Evolutionary conservation across 2,113 vertebrate species (phyloP), one percentile per base, ranked within the genome.

Genomic region (Phyllopteryx taeniolatus): DNA sequence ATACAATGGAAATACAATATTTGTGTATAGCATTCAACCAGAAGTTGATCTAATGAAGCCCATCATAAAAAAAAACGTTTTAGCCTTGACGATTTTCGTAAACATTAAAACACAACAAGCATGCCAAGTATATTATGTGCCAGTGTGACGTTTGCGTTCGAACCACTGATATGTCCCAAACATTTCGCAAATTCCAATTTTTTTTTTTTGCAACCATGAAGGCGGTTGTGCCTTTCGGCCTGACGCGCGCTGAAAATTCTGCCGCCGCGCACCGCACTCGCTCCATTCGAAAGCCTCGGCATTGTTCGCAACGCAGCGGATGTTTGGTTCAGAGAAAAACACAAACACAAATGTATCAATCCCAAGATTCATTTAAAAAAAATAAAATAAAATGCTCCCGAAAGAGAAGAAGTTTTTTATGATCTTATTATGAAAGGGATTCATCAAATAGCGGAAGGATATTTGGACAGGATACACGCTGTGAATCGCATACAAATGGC

Each of bases 281-380:
- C 42, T 65, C 3, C 20, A 64, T 57, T 57, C 57, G 33, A 53
- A 76, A 80, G 35, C 72, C 71, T 77, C 77, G 85, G 75, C 69
- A 10, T 33, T 39, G 4, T 68, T 68, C n/a, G 78, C 43, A 75
- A 61, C 63, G 46, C 75, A 61, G 60, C 75, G 77, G 75, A 79
- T 85, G 80, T 87, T 86, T 82, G 77, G 77, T 78, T 89, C 77
- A 22, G 82, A 79, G 82, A 27, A 39, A 39, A 39, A 39, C 6
- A 39, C 1, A 39, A 39, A 39, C 79, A 80, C 76, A 83, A 68
- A 85, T 88, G 35, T 54, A 79, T 60, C 89, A 85, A 81, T 83
- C 78, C 74, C 67, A 47, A 85, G 70, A 84, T 84, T 89, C 86
- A 91, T 90, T 90, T 87, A 83, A 74, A 76, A 85, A 79, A n/a